Evolutionary conservation across 2,888 invertebrate genomes (phyloP).

Genomic region (Parnassius mnemosyne): DNA sequence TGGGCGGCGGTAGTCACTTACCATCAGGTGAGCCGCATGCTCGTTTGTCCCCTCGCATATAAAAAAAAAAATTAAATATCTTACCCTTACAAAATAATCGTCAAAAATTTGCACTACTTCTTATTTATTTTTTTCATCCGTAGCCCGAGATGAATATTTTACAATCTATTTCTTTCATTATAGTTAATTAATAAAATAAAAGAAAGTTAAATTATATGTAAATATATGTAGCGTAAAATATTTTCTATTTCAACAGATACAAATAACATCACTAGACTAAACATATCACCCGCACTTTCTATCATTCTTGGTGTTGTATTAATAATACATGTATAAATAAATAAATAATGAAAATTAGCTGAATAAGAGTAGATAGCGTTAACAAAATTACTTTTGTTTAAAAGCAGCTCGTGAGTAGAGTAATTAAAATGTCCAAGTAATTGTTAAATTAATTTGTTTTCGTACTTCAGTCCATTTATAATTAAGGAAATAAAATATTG

Average conservation of each 20-base stretch:
- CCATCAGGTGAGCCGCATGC: too few species aligned
- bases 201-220: constrained; percentile 38
- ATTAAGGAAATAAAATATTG: constrained; percentile 1
- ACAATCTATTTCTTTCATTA: constrained; percentile 11
- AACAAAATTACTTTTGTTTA: constrained; percentile 33
- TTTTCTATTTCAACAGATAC: constrained; percentile 62
- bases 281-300: constrained; percentile 77
- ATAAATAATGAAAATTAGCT: constrained; percentile 31
- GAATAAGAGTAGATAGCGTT: constrained; percentile 40
- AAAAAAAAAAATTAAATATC: too few species aligned
- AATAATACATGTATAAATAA: constrained; percentile 46
- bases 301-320: constrained; percentile 72
- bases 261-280: constrained; percentile 58
- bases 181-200: neutral
- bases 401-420: constrained; percentile 10
- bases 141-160: constrained; percentile 14
- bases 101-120: neutral
- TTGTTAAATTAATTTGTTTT: constrained; percentile 11
- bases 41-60: too few species aligned
- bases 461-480: constrained; percentile 3
- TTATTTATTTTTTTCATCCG: neutral
- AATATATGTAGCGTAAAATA: constrained; percentile 55
- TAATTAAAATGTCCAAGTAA: constrained; percentile 21
- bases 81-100: constrained; percentile 2
- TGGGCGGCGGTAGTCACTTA: too few species aligned